These are phyloP conservation scores for Lytechinus variegatus DNA, from an alignment of 35 echinoderm and acorn worm genomes.

Conservation along the genomic window DNA sequence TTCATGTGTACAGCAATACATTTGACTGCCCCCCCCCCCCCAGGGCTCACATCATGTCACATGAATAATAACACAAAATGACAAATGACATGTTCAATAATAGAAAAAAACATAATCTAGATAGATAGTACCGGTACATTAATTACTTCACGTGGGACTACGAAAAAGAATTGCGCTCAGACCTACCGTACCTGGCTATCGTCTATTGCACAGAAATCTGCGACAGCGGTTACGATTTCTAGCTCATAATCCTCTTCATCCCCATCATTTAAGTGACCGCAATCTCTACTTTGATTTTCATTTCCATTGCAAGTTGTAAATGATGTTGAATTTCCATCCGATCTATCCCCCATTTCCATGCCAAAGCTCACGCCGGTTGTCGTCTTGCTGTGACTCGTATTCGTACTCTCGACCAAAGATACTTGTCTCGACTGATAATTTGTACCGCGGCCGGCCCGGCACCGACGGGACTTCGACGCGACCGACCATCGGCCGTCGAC, in stretches of 20 bases:
- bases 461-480: too few species aligned
- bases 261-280: background rate
- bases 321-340: background rate
- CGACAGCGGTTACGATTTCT: constrained; percentile 46
- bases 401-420: too few species aligned
- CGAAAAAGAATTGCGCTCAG: background rate
- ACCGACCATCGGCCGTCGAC: too few species aligned
- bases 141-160: background rate
- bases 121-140: background rate
- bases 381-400: too few species aligned
- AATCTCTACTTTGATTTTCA: background rate
- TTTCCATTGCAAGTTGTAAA: background rate
- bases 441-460: too few species aligned
- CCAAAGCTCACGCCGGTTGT: background rate
- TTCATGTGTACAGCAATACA: too few species aligned
- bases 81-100: too few species aligned
- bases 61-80: too few species aligned
- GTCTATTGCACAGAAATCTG: constrained; percentile 52
- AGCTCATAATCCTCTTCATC: constrained; percentile 27
- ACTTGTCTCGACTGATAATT: too few species aligned
- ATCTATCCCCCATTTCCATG: background rate
- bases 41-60: too few species aligned
- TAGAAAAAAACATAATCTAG: too few species aligned
- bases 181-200: constrained; percentile 59
- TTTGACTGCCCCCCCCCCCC: too few species aligned